These are phyloP conservation scores for Syngnathus floridae DNA, from an alignment of 2,113 vertebrate species.

Conservation along the genomic window DNA sequence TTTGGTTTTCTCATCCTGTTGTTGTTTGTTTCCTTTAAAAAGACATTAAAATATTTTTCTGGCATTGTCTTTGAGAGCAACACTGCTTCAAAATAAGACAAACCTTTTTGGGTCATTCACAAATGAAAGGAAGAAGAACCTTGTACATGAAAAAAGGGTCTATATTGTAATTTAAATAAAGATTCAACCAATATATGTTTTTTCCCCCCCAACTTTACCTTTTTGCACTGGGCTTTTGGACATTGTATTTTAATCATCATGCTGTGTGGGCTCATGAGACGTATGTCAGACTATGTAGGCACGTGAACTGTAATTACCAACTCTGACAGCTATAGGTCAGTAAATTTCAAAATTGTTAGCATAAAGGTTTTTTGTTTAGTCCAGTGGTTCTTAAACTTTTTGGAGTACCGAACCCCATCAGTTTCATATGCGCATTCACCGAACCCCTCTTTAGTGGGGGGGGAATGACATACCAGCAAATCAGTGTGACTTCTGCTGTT, in stretches of 20 bases:
- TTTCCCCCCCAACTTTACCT: constrained; percentile 25
- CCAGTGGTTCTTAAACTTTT: too few species aligned
- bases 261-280: constrained; percentile 22
- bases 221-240: constrained; percentile 35
- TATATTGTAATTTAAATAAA: constrained; percentile 62
- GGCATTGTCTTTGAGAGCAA: constrained; percentile 30
- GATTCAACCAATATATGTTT: constrained; percentile 36
- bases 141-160: constrained; percentile 42
- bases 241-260: constrained; percentile 35
- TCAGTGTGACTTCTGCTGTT: too few species aligned
- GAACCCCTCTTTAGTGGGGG: too few species aligned
- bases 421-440: too few species aligned
- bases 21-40: constrained; percentile 20
- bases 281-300: constrained; percentile 8
- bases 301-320: background rate
- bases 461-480: too few species aligned
- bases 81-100: constrained; percentile 33
- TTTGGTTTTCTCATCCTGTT: background rate
- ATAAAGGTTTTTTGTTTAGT: background rate
- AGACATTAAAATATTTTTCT: constrained; percentile 43
- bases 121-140: constrained; percentile 24
- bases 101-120: constrained; percentile 6
- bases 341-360: constrained; percentile 6
- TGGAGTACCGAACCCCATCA: too few species aligned
- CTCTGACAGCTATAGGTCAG: constrained; percentile 4